Conservation (phyloP, 2,113 vertebrate genomes). For the Tursiops truncatus region DNA sequence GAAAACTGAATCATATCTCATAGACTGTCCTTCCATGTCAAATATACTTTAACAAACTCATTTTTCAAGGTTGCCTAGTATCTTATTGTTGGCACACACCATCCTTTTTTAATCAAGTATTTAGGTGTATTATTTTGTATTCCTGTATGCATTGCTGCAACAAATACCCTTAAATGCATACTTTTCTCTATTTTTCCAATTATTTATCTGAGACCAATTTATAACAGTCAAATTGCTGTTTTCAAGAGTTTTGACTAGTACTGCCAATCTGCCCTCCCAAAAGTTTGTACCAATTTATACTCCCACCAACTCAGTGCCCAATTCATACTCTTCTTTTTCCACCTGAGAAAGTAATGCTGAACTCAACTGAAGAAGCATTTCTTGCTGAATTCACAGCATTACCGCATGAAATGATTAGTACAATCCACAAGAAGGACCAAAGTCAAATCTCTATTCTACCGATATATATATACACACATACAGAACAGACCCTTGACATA, state of each 20-base stretch:
- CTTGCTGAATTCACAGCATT: not conserved
- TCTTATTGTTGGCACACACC: not conserved
- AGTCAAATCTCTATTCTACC: not conserved
- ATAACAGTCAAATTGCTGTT: not conserved
- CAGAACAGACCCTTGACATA: not conserved
- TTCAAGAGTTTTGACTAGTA: conserved; percentile 9
- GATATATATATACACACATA: not conserved
- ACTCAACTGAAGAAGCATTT: not conserved
- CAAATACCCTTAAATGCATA: not conserved
- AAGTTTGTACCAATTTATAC: not conserved
- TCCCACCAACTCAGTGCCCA: not conserved
- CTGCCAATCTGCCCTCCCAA: not conserved
- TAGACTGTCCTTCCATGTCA: not conserved
- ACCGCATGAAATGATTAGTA: not conserved
- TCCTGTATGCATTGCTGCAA: not conserved
- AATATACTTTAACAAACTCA: not conserved
- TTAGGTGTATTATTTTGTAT: not conserved
- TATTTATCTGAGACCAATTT: not conserved
- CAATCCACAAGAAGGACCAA: not conserved
- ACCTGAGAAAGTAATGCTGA: not conserved
- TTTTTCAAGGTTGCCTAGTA: not conserved
- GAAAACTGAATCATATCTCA: not conserved
- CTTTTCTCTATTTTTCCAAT: not conserved
- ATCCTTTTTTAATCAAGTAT: not conserved
- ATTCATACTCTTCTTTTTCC: not conserved